These are phyloP conservation scores for Macroglossus sobrinus DNA, from an alignment of 2,113 vertebrate genomes.

Conservation along the genomic window DNA sequence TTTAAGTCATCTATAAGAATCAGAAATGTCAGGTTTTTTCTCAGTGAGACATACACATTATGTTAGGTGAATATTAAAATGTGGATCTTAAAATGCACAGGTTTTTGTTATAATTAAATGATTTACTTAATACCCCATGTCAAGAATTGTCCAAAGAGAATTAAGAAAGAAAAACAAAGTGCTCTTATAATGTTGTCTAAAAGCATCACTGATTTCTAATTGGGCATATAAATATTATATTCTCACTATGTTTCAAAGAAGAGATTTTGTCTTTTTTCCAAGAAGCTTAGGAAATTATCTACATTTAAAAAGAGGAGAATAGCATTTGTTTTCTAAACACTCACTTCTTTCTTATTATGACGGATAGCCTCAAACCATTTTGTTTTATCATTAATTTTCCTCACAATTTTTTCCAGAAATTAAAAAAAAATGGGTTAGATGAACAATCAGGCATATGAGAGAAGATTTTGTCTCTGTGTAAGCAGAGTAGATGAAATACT, in stretches of 20 bases:
- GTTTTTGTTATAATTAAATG: not conserved
- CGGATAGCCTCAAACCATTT: accelerated
- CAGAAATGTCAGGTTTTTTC: not conserved
- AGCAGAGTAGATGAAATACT: not conserved
- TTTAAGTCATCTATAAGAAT: not conserved
- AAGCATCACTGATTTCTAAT: not conserved
- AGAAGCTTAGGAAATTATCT: not conserved
- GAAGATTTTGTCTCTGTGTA: not conserved
- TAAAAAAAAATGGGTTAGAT: not conserved
- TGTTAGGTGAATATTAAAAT: not conserved
- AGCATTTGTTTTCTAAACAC: not conserved
- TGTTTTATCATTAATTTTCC: not conserved
- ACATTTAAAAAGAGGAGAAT: not conserved
- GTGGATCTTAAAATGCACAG: not conserved
- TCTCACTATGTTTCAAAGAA: not conserved
- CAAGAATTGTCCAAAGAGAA: not conserved
- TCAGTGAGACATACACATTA: not conserved
- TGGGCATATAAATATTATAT: not conserved
- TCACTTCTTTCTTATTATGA: not conserved
- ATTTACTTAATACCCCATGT: not conserved
- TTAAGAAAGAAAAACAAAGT: not conserved
- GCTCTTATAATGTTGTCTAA: not conserved
- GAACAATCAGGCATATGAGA: not conserved
- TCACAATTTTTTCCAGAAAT: not conserved
- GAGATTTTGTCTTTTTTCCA: not conserved